Base-by-base conservation (phyloP, 1,140 invertebrate species). In the Nasonia giraulti region DNA sequence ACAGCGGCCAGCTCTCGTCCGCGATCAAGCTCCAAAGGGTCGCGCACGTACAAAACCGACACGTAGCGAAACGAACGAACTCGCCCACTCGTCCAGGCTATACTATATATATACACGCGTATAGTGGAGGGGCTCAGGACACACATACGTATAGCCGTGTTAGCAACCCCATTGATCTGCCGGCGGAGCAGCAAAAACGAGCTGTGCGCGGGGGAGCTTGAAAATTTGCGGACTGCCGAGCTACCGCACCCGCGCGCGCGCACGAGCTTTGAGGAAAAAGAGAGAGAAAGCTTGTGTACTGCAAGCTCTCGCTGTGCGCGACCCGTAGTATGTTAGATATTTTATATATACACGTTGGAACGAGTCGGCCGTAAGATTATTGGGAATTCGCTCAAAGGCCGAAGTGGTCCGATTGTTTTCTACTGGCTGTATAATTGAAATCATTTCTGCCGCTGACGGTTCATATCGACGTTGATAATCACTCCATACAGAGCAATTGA, bases 121-220 rank as follows among this genome's bases (percentile, higher is more conserved):
- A 62, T 62, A 62, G 55, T 62, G 55, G 55, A 33, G 27, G 68
- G 68, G 27, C 27, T 71, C 14, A 11, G 91, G 90, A 90, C 90
- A 92, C 88, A 91, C 90, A 92, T 92, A 92, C 90, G 88, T 91
- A 91, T 91, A 92, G 88, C 84, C 91, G 91, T 92, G 92, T 92
- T 93, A 93, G 91, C 92, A 93, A 91, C 90, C 92, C 91, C 92
- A 92, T 93, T 92, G 92, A 93, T 93, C 92, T 93, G 91, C 8
- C 89, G 89, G 90, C 91, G 92, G 92, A 92, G 92, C 90, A 91
- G 92, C 89, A 88, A 88, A 86, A 88, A 86, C 85, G 89, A 87
- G 80, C 23, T 68, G 66, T 31, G 87, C 87, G 78, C 31, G 90
- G 89, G 88, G 91, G 20, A 62, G 55, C 88, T 90, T 90, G 91